Base-by-base conservation (phyloP, 2,113 vertebrate genomes). In the Rynchops niger region DNA sequence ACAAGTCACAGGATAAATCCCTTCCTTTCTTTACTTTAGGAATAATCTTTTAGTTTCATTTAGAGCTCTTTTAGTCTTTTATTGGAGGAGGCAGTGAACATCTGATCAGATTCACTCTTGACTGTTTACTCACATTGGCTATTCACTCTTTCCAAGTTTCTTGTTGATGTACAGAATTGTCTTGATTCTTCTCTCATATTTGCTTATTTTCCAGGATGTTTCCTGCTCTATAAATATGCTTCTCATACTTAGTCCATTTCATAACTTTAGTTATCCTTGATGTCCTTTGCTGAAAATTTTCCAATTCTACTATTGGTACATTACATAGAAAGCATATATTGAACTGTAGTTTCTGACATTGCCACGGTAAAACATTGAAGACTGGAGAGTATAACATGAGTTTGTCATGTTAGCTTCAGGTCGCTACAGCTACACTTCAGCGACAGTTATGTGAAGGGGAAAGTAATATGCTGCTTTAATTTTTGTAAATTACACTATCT, bases 401-500 rank as follows among this genome's bases (percentile, higher is more conserved):
- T 80, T 18, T 78, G 5, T 45, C 70, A 14, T 78, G 62, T 74
- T 82, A 22, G 47, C 47, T 49, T 49, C 47, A 49, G 47, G 21
- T 49, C 22, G 21, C 47, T 49, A 49, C 47, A 49, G 47, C 47
- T 47, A 21, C 47, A 47, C 20, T 49, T 12, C 47, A 49, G 47
- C 21, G 5, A 63, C 26, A 89, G 14, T 83, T 88, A 83, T 45
- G 7, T 77, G 61, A 97, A 96, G 63, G 67, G 53, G 91, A 96
- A 96, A 98, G 82, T 94, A 96, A 74, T 82, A 72, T 49, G 65
- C 79, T 90, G 86, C 96, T 97, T 93, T 77, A 95, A 96, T 88
- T 92, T 97, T 93, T 95, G 92, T 95, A 96, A 97, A 97, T 98
- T 86, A 91, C 94, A 65, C 71, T 97, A 98, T 94, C 89, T 76